phyloP scores from a whole-genome alignment of 2,797 vertebrate genomes.

The Trachops cirrhosus region DNA sequence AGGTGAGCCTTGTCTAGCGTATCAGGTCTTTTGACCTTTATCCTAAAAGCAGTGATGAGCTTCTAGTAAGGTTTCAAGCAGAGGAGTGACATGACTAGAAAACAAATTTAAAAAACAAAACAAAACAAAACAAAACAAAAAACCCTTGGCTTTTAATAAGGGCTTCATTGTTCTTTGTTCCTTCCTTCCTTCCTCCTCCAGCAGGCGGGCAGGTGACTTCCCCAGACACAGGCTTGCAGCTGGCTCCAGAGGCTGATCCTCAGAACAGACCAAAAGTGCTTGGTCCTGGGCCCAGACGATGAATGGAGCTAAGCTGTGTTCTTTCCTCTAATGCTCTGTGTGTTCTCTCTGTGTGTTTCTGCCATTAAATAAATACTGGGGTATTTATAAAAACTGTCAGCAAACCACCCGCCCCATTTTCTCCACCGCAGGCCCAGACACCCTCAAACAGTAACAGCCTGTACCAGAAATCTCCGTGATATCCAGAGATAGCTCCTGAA shows the following conservation, averaged over 20 bases:
- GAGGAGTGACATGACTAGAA: conserved; percentile 21
- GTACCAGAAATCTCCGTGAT: background rate
- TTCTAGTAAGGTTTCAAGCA: background rate
- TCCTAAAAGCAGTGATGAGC: background rate
- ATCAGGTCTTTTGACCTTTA: background rate
- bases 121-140: background rate
- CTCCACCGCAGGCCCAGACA: background rate
- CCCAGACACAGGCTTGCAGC: conserved; percentile 44
- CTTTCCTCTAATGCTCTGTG: conserved; percentile 18
- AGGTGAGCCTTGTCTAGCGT: background rate
- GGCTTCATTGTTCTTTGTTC: conserved; percentile 50
- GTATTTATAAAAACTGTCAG: conserved; percentile 68
- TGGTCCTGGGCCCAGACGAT: background rate
- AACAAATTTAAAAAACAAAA: conserved; percentile 30
- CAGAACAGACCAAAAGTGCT: background rate
- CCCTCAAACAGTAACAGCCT: conserved; percentile 31
- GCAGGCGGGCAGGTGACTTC: conserved; percentile 67
- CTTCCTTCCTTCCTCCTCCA: conserved; percentile 54
- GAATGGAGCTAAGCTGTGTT: conserved; percentile 40
- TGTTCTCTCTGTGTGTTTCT: conserved; percentile 53
- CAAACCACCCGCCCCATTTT: conserved; percentile 52
- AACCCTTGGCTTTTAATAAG: conserved; percentile 41
- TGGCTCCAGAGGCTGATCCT: conserved; percentile 3
- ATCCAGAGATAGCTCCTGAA: background rate
- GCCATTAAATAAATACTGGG: conserved; percentile 60